Percentiles rank a stretch among this genome's conserved stretches.
These are phyloP conservation scores for Chromis chromis DNA, from an alignment of 2,797 vertebrate genomes.

Conservation along the genomic window DNA sequence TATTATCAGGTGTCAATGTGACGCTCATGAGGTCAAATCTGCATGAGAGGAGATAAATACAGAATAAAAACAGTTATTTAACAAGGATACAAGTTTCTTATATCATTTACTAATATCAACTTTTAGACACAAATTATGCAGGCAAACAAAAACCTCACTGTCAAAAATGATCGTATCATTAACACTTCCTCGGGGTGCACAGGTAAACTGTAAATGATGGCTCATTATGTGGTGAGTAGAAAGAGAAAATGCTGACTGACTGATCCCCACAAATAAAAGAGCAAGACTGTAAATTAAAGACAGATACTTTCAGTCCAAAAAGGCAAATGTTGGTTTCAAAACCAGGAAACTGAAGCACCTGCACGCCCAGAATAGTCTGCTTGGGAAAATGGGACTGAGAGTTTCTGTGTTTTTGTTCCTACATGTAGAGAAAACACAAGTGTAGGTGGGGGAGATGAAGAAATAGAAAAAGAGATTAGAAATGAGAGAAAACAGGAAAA, in stretches of 20 bases:
- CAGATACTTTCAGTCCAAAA: neutral
- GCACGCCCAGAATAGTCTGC: slow-evolving; percentile 23
- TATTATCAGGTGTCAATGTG: slow-evolving; percentile 25
- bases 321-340: slow-evolving; percentile 15
- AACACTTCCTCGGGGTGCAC: neutral
- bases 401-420: slow-evolving; percentile 5
- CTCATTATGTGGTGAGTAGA: slow-evolving; percentile 14
- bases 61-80: slow-evolving; percentile 2
- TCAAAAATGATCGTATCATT: neutral
- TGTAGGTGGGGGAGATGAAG: neutral
- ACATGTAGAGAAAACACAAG: neutral
- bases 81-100: neutral
- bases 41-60: slow-evolving; percentile 12
- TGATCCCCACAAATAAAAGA: neutral
- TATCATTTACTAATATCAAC: no score
- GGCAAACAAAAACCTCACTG: neutral
- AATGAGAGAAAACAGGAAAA: slow-evolving; percentile 25
- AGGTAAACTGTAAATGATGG: neutral
- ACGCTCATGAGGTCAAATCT: slow-evolving; percentile 4
- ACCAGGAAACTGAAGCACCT: slow-evolving; percentile 45
- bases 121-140: neutral
- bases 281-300: no score
- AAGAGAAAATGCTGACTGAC: neutral
- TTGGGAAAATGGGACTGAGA: slow-evolving; percentile 34
- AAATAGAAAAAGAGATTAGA: slow-evolving; percentile 11